phyloP scores from a whole-genome alignment of 2,113 vertebrate species.

The Heterochromis multidens region DNA sequence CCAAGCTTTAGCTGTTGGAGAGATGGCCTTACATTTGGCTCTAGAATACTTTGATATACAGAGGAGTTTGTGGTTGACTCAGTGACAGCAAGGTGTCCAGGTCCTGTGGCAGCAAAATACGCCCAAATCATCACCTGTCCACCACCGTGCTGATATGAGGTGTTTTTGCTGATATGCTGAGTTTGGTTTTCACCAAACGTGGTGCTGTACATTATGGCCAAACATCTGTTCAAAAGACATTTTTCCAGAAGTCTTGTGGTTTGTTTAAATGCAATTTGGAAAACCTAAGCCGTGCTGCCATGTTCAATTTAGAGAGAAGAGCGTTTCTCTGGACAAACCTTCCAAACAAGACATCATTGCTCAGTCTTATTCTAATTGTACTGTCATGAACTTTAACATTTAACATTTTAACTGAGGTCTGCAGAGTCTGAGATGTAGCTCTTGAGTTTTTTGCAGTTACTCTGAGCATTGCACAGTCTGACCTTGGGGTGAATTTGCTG shows the following conservation, averaged over 20 bases:
- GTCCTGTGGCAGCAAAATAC: too few species aligned
- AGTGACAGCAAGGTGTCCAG: rapidly evolving
- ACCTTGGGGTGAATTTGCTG: not conserved
- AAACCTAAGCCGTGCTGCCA: too few species aligned
- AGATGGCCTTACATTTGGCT: not conserved
- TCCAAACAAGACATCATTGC: not conserved
- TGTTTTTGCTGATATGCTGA: not conserved
- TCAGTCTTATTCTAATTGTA: not conserved
- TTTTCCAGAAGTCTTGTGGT: not conserved
- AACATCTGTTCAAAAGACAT: not conserved
- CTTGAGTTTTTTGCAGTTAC: not conserved
- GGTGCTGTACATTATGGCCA: not conserved
- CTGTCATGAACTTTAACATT: not conserved
- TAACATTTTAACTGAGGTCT: not conserved
- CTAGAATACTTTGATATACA: not conserved
- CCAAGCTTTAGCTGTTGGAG: not conserved
- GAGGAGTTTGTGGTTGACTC: not conserved
- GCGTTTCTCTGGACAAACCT: not conserved
- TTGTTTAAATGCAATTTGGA: too few species aligned
- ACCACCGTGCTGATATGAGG: not conserved
- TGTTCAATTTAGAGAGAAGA: not conserved
- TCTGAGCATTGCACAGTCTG: not conserved
- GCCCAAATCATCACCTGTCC: too few species aligned
- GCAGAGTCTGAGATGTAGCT: not conserved
- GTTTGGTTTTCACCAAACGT: not conserved